Evolutionary conservation across 2,888 invertebrate genomes (phyloP), one percentile per base, ranked within the genome.

Genomic region (Rhorus exstirpatorius): DNA sequence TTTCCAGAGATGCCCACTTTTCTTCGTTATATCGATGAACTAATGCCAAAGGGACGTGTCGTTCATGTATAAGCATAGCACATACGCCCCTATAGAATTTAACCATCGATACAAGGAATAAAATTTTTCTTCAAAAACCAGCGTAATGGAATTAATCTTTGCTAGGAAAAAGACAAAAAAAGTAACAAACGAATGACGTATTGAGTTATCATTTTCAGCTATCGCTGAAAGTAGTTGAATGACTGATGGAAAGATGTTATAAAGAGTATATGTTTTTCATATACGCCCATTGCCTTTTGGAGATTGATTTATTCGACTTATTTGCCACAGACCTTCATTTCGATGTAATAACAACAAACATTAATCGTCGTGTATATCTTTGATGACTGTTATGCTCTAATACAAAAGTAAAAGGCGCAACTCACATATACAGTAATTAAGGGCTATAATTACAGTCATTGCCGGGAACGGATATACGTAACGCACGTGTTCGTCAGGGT

Each of bases 391-490:
- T 70, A 53, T 53, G 35, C 17, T 51, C 3, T 53, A 24, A 41
- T 58, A 61, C 49, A 3, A 51, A 77, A 55, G 65, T 51, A 38
- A 51, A 24, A 65, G 65, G 46, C 49, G 35, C 49, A 71, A 61
- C 53, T 68, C 55, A 14, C n/a, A 53, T 71, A 31, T 24, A 75
- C 67, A 41, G 49, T 63, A 61, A 68, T 55, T 46, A 19, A 72
- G 72, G 38, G 19, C 63, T 51, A 26, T 78, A 77, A 77, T 81
- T 61, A 74, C 60, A 61, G 53, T 38, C 17, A 14, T 44, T 67
- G 61, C 38, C 51, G 51, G n/a, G 38, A 49, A 41, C 55, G 68
- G 55, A 49, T 46, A 53, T 41, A 74, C 19, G 63, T 63, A 49
- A 67, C 44, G 35, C 53, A 68, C 49, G 63, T 70, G 68, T 70